Base-by-base conservation (phyloP, 2,797 vertebrate species). In the Xerus rutilus region DNA sequence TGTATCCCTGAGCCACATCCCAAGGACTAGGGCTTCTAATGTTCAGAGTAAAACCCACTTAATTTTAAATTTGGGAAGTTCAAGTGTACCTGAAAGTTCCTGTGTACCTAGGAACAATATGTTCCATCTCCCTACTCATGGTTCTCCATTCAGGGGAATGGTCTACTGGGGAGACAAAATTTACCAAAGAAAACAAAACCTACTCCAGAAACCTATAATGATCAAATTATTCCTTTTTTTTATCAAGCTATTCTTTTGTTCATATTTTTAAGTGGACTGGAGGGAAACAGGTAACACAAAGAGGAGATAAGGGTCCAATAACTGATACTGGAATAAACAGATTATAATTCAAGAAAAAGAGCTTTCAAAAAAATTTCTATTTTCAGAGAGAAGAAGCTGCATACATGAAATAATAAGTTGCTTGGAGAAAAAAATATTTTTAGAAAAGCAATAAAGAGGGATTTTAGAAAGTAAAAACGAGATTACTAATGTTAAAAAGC, bases 401-500 rank as follows among this genome's bases (percentile, higher is more conserved):
- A 76, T 74, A 62, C 21, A 25, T 90, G 73, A 89, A 81, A 74
- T 72, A 64, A 73, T 70, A 78, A 14, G 7, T 52, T 78, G n/a
- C 35, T 86, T 73, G 23, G 7, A 23, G 32, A 35, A 70, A 45
- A 64, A 93, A 77, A 21, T 12, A 28, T 43, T 47, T 47, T 47
- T 47, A 12, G 54, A 81, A 39, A 57, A 54, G 7, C 20, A 84
- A 70, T 83, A 87, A 30, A 76, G 49, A 74, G 69, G 7, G 85
- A 89, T 83, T 77, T 84, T 45, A 30, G 7, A 76, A 74, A 82
- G 30, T 76, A 91, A 87, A 91, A 87, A 47, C 32, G 20, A 23
- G 49, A 79, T 83, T 83, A 35, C 35, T 93, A 54, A 91, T 91
- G 76, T 76, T 82, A 28, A 82, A 96, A 91, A 90, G 65, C 35